phyloP scores from a whole-genome alignment of 2,113 vertebrate species.

The Platanista minor region DNA sequence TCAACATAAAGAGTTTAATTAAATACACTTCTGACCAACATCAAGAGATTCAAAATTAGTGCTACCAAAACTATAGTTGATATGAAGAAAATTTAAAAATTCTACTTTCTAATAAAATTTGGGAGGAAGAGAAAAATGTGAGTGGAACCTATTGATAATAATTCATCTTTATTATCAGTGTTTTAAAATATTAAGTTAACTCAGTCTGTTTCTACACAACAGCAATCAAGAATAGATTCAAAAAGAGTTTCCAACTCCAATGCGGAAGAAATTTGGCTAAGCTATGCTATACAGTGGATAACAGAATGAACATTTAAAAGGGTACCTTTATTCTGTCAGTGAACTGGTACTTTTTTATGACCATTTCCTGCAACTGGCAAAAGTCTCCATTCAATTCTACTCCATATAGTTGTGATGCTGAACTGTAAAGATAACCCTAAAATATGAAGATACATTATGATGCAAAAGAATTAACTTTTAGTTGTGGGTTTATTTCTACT shows the following conservation, averaged over 20 bases:
- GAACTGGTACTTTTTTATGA: conserved; percentile 88
- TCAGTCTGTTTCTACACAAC: background rate
- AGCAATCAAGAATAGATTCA: background rate
- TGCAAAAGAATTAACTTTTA: conserved; percentile 28
- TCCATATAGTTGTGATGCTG: conserved; percentile 86
- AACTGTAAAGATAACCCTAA: conserved; percentile 92
- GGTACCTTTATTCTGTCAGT: conserved; percentile 88
- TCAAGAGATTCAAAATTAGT: background rate
- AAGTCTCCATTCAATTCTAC: conserved; percentile 93
- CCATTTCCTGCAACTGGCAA: conserved; percentile 87
- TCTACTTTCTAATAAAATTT: conserved; percentile 27
- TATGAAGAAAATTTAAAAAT: background rate
- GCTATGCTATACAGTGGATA: background rate
- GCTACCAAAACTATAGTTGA: background rate
- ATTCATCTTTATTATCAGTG: background rate
- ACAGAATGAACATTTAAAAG: conserved; percentile 15
- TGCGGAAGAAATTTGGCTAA: background rate
- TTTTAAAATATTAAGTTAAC: background rate
- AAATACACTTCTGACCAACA: background rate
- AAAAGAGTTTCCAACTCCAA: background rate
- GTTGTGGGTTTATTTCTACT: background rate
- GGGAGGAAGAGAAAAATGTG: conserved; percentile 13
- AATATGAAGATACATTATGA: conserved; percentile 65
- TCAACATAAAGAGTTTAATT: background rate
- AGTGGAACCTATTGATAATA: background rate